A percentile compares a stretch with the other conserved stretches of the same genome.
Evolutionary conservation across 2,888 invertebrate species (phyloP).

Genomic region (Cyclophora punctaria): DNA sequence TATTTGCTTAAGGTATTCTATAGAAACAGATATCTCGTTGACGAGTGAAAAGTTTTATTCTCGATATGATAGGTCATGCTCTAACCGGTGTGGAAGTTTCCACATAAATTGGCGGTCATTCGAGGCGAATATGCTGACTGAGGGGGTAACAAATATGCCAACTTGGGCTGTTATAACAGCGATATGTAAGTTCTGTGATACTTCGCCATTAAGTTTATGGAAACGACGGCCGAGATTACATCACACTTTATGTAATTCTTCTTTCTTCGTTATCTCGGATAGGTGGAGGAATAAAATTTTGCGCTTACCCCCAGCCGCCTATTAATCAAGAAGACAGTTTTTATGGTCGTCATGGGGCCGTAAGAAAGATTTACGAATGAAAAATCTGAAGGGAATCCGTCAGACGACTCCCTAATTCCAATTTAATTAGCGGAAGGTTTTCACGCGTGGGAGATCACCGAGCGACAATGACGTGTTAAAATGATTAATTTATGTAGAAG

Average conservation of each 20-base stretch:
- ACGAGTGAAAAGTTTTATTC: slow-evolving; percentile 72
- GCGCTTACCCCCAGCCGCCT: slow-evolving; percentile 32
- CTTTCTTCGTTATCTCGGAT: slow-evolving; percentile 46
- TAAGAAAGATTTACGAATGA: slow-evolving; percentile 33
- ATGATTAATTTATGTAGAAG: slow-evolving; percentile 70
- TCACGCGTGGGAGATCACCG: slow-evolving; percentile 56
- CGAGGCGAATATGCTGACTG: slow-evolving; percentile 75
- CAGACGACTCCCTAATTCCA: slow-evolving; percentile 66
- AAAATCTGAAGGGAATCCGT: slow-evolving; percentile 62
- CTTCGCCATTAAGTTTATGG: slow-evolving; percentile 74
- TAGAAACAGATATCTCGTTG: slow-evolving; percentile 63
- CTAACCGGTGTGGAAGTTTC: slow-evolving; percentile 67
- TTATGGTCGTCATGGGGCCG: slow-evolving; percentile 45
- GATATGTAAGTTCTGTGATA: slow-evolving; percentile 74
- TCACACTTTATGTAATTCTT: slow-evolving; percentile 71
- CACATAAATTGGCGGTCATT: slow-evolving; percentile 76
- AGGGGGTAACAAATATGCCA: slow-evolving; percentile 74
- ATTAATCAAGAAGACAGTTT: slow-evolving; percentile 55
- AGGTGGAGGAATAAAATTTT: slow-evolving; percentile 39
- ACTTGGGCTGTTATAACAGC: slow-evolving; percentile 73
- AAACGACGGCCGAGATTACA: slow-evolving; percentile 70
- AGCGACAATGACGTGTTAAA: slow-evolving; percentile 69
- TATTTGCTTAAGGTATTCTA: slow-evolving; percentile 67
- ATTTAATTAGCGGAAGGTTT: slow-evolving; percentile 68
- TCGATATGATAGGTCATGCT: slow-evolving; percentile 63